Evolutionary conservation across 1,140 invertebrate species (phyloP), one percentile per base, ranked within the genome.

Genomic region (Drosophila lowei): DNA sequence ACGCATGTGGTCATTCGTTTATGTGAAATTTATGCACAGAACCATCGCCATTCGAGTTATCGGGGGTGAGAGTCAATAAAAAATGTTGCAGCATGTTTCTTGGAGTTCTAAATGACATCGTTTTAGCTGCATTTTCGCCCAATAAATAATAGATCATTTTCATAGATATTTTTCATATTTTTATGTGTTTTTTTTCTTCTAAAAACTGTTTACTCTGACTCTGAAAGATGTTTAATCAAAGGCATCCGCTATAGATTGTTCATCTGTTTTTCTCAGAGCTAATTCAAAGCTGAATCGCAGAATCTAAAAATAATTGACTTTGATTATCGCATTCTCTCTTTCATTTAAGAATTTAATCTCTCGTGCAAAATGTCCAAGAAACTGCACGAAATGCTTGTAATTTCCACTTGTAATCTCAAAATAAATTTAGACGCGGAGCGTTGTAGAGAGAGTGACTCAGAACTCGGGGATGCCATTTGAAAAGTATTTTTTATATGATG

Each of bases 271-370:
- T 47, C 44, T 30, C 1, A 38, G 11, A 53, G n/a, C 11, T 38
- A 9, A 30, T 65, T 50, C 25, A 38, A 21, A 53, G 38, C 28
- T 62, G 28, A 34, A 9, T 43, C 30, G 1, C 25, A 50, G 5
- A 16, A 67, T 68, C 11, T 30, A 42, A 46, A 53, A 28, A 48
- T 68, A 64, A 64, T 68, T 21, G 6, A 41, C 42, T 64, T 8
- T 41, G 34, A 28, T 65, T 42, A 61, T 43, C 25, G n/a, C 25
- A 44, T 30, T 6, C 21, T 34, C 13, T 30, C 38, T 11, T 34
- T 15, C 34, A n/a, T 30, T n/a, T 5, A 30, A 18, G 8, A 46
- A 42, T 6, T 44, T 8, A 30, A 28, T 52, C 59, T 28, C 16
- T 4, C 6, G 6, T 21, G 13, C 2, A 16, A 44, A 62, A 15